Conservation (phyloP, 2,797 vertebrate genomes). For the Onychomys torridus region DNA sequence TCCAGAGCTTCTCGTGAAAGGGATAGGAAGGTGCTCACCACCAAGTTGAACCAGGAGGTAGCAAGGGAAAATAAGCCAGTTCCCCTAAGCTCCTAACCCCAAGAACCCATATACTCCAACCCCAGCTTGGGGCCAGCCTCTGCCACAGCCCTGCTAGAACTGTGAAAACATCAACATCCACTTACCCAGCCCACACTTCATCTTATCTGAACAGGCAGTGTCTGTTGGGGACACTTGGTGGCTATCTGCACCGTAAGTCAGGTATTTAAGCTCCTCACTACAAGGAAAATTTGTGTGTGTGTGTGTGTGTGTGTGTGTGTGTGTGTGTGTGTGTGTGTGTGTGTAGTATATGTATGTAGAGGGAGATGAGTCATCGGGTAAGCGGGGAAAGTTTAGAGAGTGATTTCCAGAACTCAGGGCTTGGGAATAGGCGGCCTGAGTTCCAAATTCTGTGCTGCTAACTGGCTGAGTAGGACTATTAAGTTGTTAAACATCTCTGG, state of each 20-base stretch:
- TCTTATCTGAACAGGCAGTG: neutral
- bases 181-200: neutral
- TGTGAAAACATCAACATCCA: no score
- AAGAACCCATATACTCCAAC: neutral
- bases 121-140: neutral
- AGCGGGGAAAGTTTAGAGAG: neutral
- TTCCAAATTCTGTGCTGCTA: neutral
- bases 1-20: neutral
- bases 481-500: neutral
- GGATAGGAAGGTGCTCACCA: rapidly evolving
- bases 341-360: neutral
- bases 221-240: neutral
- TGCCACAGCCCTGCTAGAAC: neutral
- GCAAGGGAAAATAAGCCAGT: neutral
- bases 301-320: neutral
- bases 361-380: neutral
- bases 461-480: rapidly evolving
- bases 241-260: neutral
- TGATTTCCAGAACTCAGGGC: neutral
- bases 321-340: neutral
- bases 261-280: neutral
- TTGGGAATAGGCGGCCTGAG: neutral
- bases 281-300: neutral
- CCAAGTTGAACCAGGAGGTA: neutral
- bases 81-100: neutral